phyloP scores from a whole-genome alignment of 2,113 vertebrate species.

The Seriola aureovittata region DNA sequence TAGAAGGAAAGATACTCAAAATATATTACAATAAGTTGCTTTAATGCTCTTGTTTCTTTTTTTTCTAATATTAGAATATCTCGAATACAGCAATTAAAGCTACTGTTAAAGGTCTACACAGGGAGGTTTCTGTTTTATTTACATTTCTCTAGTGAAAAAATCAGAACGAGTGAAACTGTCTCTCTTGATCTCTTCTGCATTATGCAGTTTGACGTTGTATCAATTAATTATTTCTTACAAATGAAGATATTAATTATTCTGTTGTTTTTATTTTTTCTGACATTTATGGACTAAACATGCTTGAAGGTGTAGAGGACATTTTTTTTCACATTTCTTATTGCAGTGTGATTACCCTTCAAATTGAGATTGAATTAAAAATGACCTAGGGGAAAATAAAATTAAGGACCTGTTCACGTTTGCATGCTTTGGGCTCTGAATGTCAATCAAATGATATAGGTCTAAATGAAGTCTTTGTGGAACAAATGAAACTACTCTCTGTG shows the following conservation, averaged over 20 bases:
- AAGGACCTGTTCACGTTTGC: conserved; percentile 13
- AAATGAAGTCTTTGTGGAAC: not conserved
- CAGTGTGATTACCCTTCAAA: not conserved
- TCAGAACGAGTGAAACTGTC: not conserved
- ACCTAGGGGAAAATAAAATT: conserved; percentile 6
- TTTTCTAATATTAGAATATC: conserved; percentile 1
- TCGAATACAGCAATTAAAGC: conserved; percentile 9
- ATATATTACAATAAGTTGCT: not conserved
- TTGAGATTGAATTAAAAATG: not conserved
- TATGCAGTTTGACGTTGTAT: not conserved
- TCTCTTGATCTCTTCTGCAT: not conserved
- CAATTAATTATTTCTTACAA: not conserved
- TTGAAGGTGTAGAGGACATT: not conserved
- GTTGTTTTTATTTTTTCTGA: conserved; percentile 5
- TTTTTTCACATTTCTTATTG: not conserved
- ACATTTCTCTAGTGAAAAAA: not conserved
- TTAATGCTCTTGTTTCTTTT: conserved; percentile 4
- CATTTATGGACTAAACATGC: not conserved
- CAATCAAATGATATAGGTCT: conserved; percentile 5
- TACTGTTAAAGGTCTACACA: not conserved
- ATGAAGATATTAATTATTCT: not conserved
- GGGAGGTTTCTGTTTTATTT: not conserved
- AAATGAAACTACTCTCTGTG: conserved; percentile 1
- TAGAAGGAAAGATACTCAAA: not conserved
- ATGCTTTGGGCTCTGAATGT: conserved; percentile 4